Conservation (phyloP, 2,888 invertebrate genomes). For the Andrena bucephala region DNA sequence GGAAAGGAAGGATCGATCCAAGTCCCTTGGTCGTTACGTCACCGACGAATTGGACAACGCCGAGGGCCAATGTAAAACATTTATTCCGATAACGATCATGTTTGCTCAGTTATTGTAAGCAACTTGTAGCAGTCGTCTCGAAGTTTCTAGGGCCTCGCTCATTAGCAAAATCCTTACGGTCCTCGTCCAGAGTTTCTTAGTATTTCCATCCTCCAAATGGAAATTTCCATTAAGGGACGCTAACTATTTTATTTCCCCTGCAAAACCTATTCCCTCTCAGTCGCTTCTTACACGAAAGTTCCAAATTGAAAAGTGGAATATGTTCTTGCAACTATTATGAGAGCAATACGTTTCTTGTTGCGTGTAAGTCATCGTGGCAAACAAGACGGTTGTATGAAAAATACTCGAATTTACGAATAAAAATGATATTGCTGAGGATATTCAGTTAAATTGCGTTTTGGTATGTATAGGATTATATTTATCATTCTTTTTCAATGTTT, state of each 20-base stretch:
- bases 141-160: conserved; percentile 47
- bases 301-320: not conserved
- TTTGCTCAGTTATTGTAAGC: conserved; percentile 44
- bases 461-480: no score
- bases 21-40: conserved; percentile 25
- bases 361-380: no score
- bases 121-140: conserved; percentile 20
- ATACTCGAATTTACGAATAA: no score
- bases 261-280: not conserved
- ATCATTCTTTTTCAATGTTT: no score
- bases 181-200: conserved; percentile 31
- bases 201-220: conserved; percentile 30
- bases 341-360: not conserved
- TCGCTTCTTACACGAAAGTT: not conserved
- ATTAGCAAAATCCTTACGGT: conserved; percentile 49
- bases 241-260: conserved; percentile 33
- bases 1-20: conserved; percentile 13
- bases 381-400: no score
- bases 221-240: conserved; percentile 51
- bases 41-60: conserved; percentile 23
- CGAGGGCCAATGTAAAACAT: conserved; percentile 13
- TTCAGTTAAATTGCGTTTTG: no score
- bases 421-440: no score
- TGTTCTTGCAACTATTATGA: no score
- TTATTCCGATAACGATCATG: conserved; percentile 39